Conservation (phyloP, 2,888 invertebrate species). For the Epicampocera succincta region DNA sequence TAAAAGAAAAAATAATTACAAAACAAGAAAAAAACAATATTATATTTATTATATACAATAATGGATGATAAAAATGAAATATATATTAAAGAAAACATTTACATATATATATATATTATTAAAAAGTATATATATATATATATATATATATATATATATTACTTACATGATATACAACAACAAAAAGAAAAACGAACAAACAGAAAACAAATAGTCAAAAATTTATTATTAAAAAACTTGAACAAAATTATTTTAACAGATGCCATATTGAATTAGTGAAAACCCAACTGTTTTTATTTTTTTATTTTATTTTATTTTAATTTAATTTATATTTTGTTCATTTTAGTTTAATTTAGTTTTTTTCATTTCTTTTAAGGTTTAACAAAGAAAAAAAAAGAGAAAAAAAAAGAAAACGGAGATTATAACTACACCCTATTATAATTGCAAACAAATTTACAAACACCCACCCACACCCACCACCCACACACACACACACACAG, state of each 20-base stretch:
- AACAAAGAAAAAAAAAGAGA: too few relatives aligned
- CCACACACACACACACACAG: too few relatives aligned
- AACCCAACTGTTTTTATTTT: constrained; percentile 19
- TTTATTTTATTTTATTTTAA: constrained; percentile 14
- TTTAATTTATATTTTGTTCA: constrained; percentile 27
- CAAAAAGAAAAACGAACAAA: constrained; percentile 38
- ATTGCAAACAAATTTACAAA: constrained; percentile 62
- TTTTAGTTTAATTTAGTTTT: constrained; percentile 27
- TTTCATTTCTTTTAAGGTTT: constrained; percentile 1
- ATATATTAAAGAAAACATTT: constrained; percentile 50
- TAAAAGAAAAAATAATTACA: constrained; percentile 6
- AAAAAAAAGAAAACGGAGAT: constrained; percentile 46
- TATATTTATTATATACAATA: constrained; percentile 73
- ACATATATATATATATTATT: constrained; percentile 42
- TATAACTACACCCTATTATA: constrained; percentile 38
- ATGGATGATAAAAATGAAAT: constrained; percentile 61
- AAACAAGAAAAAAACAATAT: constrained; percentile 49
- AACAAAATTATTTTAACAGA: constrained; percentile 58
- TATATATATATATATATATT: constrained; percentile 36
- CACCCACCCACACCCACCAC: constrained; percentile 8
- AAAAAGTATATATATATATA: too few relatives aligned
- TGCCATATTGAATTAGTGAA: constrained; percentile 66
- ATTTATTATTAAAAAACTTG: constrained; percentile 38
- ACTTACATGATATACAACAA: constrained; percentile 63
- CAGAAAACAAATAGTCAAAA: constrained; percentile 52